Evolutionary conservation across 2,113 vertebrate species (phyloP), one percentile per base, ranked within the genome.

Genomic region (Nycticebus coucang): DNA sequence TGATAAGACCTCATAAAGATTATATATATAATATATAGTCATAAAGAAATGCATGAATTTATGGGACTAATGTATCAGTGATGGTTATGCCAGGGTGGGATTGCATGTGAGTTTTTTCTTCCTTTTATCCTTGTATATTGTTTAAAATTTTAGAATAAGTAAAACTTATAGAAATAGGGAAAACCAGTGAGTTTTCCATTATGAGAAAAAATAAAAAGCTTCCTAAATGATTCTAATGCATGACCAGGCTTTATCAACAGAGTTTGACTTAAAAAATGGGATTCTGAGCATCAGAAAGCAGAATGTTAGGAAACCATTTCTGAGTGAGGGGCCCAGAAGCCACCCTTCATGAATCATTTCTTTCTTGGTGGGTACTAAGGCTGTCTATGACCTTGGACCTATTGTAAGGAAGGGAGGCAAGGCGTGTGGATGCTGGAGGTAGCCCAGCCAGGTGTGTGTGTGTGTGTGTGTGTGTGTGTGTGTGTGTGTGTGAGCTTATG

Each of bases 121-220:
- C 26, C 59, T 77, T 90, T 26, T 91, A 81, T 87, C 28, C 87
- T 91, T 81, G n/a, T n/a, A 55, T 57, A 81, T 72, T 86, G n/a
- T 62, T 89, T 74, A 84, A 72, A 71, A 41, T 79, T 71, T 83
- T 77, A 77, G 6, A 53, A 55, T 71, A 84, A 83, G 50, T n/a
- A 41, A 18, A 37, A 72, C 35, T 50, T 50, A n/a, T 87, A 55
- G 35, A 53, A 21, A 55, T 26, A 8, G 26, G 3, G 6, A 71
- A 89, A 72, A 75, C n/a, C 55, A 72, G 35, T 80, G 62, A 87
- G 66, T 71, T 71, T 60, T 71, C 80, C 35, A 79, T 59, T 28
- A 74, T 22, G 35, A 59, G 19, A 24, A 68, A 55, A 87, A 74
- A 74, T n/a, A 14, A 66, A 86, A 37, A 41, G 17, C 30, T 74